phyloP scores from a whole-genome alignment of 2,113 vertebrate species.

The Coptodon bakossiorum region DNA sequence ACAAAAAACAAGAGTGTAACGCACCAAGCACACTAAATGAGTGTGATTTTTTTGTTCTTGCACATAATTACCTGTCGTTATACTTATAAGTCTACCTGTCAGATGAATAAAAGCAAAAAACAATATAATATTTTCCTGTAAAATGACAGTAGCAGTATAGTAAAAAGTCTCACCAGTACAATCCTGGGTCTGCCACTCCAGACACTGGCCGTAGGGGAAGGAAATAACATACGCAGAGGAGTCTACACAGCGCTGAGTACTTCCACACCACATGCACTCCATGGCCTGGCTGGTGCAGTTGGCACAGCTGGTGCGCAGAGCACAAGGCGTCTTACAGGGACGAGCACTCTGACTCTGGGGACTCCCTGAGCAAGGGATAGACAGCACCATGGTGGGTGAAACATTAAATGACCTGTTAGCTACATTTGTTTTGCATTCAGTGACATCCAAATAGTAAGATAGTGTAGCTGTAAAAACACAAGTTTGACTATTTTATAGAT shows the following conservation, averaged over 20 bases:
- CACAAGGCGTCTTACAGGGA: conserved; percentile 87
- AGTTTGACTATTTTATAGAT: background rate
- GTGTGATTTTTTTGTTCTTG: background rate
- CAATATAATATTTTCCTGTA: background rate
- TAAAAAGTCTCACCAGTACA: conserved; percentile 78
- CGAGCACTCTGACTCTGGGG: conserved; percentile 79
- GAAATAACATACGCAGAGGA: conserved; percentile 94
- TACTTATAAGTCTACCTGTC: background rate
- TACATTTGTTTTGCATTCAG: background rate
- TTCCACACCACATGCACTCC: conserved; percentile 98
- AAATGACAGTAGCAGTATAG: background rate
- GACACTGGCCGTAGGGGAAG: conserved; percentile 93
- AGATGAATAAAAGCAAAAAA: background rate
- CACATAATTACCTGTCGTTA: background rate
- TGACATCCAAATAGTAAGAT: background rate
- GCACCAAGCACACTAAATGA: background rate
- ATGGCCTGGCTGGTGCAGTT: conserved; percentile 92
- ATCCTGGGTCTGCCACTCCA: conserved; percentile 93
- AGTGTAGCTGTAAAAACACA: background rate
- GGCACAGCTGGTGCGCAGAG: conserved; percentile 78
- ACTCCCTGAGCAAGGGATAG: conserved; percentile 70
- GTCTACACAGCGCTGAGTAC: conserved; percentile 85
- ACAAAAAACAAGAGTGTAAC: rapidly evolving
- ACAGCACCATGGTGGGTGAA: rapidly evolving
- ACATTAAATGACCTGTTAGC: background rate